These are phyloP conservation scores for Ephialtes manifestator DNA, from an alignment of 2,888 invertebrate species.

Conservation along the genomic window DNA sequence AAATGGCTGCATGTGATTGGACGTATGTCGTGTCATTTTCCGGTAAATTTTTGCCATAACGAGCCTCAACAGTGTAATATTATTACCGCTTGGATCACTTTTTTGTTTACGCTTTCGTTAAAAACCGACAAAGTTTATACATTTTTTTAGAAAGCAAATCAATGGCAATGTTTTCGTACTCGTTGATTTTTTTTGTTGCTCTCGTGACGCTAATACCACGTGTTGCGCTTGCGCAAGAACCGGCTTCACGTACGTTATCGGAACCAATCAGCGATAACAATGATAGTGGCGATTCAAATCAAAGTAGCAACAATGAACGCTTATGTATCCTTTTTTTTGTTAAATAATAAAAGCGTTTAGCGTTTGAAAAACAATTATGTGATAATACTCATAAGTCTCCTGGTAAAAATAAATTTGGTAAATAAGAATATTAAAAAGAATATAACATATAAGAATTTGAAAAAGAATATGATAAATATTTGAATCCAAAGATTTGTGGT, in stretches of 20 bases:
- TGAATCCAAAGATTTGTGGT: no score
- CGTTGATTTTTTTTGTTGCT: conserved; percentile 63
- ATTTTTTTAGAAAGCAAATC: neutral
- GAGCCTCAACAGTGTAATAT: neutral
- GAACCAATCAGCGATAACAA: conserved; percentile 65
- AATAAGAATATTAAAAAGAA: no score
- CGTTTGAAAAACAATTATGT: neutral
- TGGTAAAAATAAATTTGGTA: no score
- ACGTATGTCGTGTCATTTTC: conserved; percentile 26
- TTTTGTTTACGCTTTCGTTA: neutral
- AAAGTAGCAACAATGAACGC: conserved; percentile 71
- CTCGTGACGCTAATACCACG: conserved; percentile 70
- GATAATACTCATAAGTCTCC: no score
- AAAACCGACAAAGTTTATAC: neutral
- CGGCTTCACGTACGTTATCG: conserved; percentile 27
- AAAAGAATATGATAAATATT: no score
- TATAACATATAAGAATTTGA: no score
- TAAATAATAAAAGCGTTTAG: neutral
- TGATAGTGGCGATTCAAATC: conserved; percentile 49
- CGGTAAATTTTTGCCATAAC: neutral
- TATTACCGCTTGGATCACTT: neutral
- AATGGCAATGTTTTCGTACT: conserved; percentile 46
- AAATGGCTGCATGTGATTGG: conserved; percentile 65
- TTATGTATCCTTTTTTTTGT: conserved; percentile 78
- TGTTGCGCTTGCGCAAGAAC: conserved; percentile 72